Evolutionary conservation across 2,113 vertebrate species (phyloP).

Genomic region (Prolemur simus): DNA sequence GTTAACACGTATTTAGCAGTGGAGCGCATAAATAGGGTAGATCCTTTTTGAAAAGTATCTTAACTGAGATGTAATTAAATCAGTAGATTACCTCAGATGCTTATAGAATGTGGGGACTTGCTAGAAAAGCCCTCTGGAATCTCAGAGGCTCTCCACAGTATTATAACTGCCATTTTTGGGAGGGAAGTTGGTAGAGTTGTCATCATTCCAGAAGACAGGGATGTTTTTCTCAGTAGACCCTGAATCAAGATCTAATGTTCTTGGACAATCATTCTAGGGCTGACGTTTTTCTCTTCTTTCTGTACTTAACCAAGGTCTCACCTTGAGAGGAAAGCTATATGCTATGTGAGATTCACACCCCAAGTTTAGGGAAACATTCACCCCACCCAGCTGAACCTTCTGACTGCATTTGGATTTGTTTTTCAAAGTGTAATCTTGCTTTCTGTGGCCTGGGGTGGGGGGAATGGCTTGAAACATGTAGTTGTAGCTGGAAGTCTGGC

Average conservation of each 20-base stretch:
- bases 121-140: neutral
- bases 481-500: neutral
- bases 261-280: neutral
- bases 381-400: neutral
- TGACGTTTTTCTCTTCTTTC: neutral
- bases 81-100: neutral
- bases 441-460: neutral
- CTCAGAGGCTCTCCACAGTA: neutral
- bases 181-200: neutral
- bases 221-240: neutral
- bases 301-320: neutral
- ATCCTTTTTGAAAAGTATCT: slow-evolving; percentile 25
- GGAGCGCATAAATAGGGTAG: neutral
- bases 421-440: slow-evolving; percentile 36
- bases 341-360: neutral
- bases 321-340: neutral
- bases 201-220: neutral
- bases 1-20: neutral
- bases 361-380: neutral
- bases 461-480: neutral
- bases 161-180: neutral
- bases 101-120: neutral
- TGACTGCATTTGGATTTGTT: slow-evolving; percentile 35
- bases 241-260: neutral
- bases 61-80: neutral